Evolutionary conservation across 2,113 vertebrate genomes (phyloP), one percentile per base, ranked within the genome.

Genomic region (Corynorhinus townsendii): DNA sequence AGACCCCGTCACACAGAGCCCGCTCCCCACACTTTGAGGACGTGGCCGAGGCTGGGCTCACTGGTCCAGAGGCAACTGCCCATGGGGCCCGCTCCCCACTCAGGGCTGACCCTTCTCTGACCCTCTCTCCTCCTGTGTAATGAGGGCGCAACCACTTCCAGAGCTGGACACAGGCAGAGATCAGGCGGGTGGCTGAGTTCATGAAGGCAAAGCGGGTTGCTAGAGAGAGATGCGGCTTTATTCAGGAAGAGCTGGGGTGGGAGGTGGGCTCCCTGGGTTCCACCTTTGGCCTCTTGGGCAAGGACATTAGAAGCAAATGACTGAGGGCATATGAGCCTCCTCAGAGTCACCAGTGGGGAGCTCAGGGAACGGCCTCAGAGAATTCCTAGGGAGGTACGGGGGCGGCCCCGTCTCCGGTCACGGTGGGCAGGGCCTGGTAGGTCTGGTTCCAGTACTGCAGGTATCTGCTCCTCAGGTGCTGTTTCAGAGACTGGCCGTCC

Each of bases 401-500:
- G 35, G 22, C 5, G 8, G 4, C 64, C 10, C 10, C 94, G 0
- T 76, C 11, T 0, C 1, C 2, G 0, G 16, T 1, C 54, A 93
- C 93, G 0, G 95, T 88, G 0, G 98, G 98, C 73, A 98, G 96
- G 0, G 1, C 79, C n/a, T 0, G 52, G 79, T 97, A 98, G 26
- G 93, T 91, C 0, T 43, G 66, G 40, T 96, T 91, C 99, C 99
- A 99, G 98, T 98, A 99, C 20, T 94, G 81, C 54, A 99, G 98
- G 0, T 86, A 98, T 12, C 28, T 82, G 0, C 40, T 0, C 73
- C 98, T 98, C 96, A 99, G 82, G 11, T 98, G 95, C 94, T 98
- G 96, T 81, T 98, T 97, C 90, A 99, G 95, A 0, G 98, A 99
- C 4, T 68, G 2, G 0, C 62, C 4, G 33, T 96, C 87, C 5